These are phyloP conservation scores for Drosophila crucigera DNA, from an alignment of 2,888 invertebrate genomes.

Conservation along the genomic window DNA sequence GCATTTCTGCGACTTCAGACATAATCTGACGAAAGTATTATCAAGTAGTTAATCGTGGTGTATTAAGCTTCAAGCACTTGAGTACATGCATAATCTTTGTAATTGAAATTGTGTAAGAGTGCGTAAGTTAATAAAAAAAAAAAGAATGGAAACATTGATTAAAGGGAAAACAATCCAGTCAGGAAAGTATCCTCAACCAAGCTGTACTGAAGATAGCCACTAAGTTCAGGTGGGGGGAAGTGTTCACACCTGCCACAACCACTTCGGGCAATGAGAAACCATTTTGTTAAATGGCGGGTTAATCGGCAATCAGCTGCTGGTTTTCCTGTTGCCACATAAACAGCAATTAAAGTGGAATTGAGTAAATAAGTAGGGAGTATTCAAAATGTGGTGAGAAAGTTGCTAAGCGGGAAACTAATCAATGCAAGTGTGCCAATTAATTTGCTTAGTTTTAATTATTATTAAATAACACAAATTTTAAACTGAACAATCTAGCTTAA, in stretches of 20 bases:
- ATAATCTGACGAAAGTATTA: neutral
- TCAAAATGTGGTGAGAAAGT: neutral
- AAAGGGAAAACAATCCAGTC: neutral
- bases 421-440: neutral
- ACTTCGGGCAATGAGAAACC: neutral
- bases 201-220: neutral
- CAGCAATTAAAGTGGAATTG: conserved; percentile 3
- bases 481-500: neutral
- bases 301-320: conserved; percentile 20
- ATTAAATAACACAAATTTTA: neutral
- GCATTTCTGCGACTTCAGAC: neutral
- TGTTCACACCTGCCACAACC: conserved; percentile 1
- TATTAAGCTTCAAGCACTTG: neutral
- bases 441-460: neutral
- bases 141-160: neutral
- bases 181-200: neutral
- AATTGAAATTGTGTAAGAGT: neutral
- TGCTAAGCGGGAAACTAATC: neutral
- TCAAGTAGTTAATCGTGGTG: neutral
- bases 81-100: neutral
- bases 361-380: neutral
- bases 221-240: neutral
- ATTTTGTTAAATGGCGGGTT: conserved; percentile 9
- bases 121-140: neutral
- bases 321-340: neutral